Conservation (phyloP, 2,113 vertebrate species). For the cat (Felis catus) region F.catus_Fca126_mat1.0 CM031418.1:123943501-123944000, state of each 20-base stretch:
- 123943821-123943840: not conserved
- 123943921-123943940: not conserved
- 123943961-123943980: not conserved
- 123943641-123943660: not conserved
- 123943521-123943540: not conserved
- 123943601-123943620: not conserved
- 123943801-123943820: not conserved
- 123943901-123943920: not conserved
- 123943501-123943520: not conserved
- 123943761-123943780: not conserved
- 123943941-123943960: not conserved
- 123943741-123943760: not conserved
- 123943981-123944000: not conserved
- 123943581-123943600: not conserved
- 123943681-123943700: not conserved
- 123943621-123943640: not conserved
- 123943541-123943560: not conserved
- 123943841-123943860: not conserved
- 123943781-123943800: not conserved
- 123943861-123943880: not conserved
- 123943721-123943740: not conserved
- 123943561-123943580: not conserved
- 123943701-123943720: not conserved
- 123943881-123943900: not conserved
- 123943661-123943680: not conserved